Base-by-base conservation (phyloP, 2,797 vertebrate species). In the Odontamblyopus lacepedii region DNA sequence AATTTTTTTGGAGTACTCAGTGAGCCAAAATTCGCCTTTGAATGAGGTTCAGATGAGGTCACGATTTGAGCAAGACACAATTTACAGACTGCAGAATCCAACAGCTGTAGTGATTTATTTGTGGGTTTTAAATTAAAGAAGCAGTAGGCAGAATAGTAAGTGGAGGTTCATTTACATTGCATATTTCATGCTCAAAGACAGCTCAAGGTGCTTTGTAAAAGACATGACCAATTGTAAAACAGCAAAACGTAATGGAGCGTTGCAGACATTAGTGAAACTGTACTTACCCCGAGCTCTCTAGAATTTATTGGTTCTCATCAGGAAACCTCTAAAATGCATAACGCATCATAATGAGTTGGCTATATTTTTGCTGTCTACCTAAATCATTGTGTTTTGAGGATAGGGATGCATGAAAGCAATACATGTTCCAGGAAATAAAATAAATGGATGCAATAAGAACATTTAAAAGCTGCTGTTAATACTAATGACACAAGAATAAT, bases 21-120 rank as follows among this genome's bases (percentile, higher is more conserved):
- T 30, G 53, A 18, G 70, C 57, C 35, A 70, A 51, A 81, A 56
- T 29, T 56, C 60, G 59, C 29, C 35, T 64, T 69, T 48, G 65
- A 69, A 71, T 63, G 61, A 2, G 19, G 66, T 70, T 79, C n/a
- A 68, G n/a, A 74, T 68, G 32, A 70, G 38, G 65, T 75, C 69
- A 73, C 4, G 3, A 38, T 63, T 66, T 29, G 7, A 9, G 44
- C 38, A 50, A 64, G 11, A 44, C 23, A 5, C 12, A 48, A 50
- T 66, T 66, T 56, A 70, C 38, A 19, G 44, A 70, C 38, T n/a
- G 8, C 18, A 35, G 44, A 50, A 59, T 16, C 50, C 30, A n/a
- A 51, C 29, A 16, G 51, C 8, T 61, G 41, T 30, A 61, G 67
- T 65, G 57, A 74, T 70, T 67, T 63, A 51, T 26, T 50, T 66